Conservation (phyloP, 64 coral and sea anemone species). For the Pocillopora damicornis region DNA sequence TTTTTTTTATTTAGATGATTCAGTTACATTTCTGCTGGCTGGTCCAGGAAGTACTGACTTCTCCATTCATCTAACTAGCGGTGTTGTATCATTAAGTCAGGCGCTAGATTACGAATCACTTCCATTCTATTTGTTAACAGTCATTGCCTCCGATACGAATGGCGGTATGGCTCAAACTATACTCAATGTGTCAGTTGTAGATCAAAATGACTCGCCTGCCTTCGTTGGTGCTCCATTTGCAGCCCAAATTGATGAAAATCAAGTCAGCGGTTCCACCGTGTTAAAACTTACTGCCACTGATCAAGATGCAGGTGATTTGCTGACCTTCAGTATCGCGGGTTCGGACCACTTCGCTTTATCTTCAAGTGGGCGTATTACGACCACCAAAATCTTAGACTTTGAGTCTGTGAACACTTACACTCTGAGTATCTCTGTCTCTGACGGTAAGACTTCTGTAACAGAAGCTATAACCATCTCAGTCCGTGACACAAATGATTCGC, state of each 20-base stretch:
- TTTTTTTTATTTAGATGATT: background rate
- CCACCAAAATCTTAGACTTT: conserved; percentile 30
- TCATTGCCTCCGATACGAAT: conserved; percentile 26
- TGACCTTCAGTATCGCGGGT: conserved; percentile 31
- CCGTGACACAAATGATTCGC: conserved; percentile 23
- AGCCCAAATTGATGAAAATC: conserved; percentile 23
- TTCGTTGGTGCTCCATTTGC: conserved; percentile 14
- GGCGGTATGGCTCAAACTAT: conserved; percentile 5
- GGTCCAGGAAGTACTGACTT: conserved; percentile 42
- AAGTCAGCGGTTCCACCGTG: conserved; percentile 17
- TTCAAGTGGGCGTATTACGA: conserved; percentile 22
- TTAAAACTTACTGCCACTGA: conserved; percentile 22
- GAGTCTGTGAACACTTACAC: conserved; percentile 37
- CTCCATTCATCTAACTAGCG: conserved; percentile 27
- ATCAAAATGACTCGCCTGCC: conserved; percentile 34
- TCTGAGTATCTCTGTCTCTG: conserved; percentile 26
- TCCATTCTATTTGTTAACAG: conserved; percentile 16
- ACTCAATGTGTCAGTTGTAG: conserved; percentile 23
- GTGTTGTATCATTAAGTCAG: conserved; percentile 13
- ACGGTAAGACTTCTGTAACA: background rate
- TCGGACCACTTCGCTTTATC: conserved; percentile 18
- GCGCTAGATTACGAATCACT: conserved; percentile 22
- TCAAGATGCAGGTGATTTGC: conserved; percentile 19
- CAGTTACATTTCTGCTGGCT: conserved; percentile 12
- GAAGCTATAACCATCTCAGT: conserved; percentile 18